Percentiles rank a stretch among this genome's conserved stretches.
These are phyloP conservation scores for Neoitamus cyanurus DNA, from an alignment of 2,888 invertebrate genomes.

Conservation along the genomic window DNA sequence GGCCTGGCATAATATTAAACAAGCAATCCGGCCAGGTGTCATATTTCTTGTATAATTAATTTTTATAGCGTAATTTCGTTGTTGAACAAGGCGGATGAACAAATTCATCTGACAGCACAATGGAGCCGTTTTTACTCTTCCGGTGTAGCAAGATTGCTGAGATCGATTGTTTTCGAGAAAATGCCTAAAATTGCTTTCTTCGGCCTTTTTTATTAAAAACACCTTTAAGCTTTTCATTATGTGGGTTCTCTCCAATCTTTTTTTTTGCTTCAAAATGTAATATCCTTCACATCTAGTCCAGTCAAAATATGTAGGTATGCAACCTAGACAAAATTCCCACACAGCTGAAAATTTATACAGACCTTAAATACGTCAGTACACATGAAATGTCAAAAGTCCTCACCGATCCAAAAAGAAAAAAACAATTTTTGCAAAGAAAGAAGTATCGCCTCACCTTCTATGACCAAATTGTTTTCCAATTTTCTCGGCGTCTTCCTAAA, in stretches of 20 bases:
- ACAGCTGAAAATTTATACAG: too few species aligned
- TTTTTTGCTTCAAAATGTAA: background rate
- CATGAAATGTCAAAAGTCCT: too few species aligned
- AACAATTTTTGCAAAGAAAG: too few species aligned
- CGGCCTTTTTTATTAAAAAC: background rate
- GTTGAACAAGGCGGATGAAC: constrained; percentile 27
- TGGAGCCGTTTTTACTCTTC: background rate
- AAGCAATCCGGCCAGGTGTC: constrained; percentile 6
- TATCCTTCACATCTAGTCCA: background rate
- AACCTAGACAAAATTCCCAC: too few species aligned
- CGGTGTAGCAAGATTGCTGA: background rate
- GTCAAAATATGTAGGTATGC: too few species aligned
- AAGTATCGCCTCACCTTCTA: too few species aligned
- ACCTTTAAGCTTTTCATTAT: background rate
- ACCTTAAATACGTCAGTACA: too few species aligned
- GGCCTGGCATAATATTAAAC: constrained; percentile 5
- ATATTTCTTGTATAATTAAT: constrained; percentile 45
- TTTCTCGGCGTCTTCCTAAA: too few species aligned
- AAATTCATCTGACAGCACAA: constrained; percentile 39
- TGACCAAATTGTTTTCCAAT: too few species aligned
- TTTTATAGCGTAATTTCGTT: constrained; percentile 26
- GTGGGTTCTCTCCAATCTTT: background rate
- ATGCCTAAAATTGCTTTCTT: background rate
- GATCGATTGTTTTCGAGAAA: background rate
- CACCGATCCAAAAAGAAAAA: too few species aligned